Evolutionary conservation across 2,888 invertebrate genomes (phyloP).

Genomic region (Lordiphosa fenestrarum): DNA sequence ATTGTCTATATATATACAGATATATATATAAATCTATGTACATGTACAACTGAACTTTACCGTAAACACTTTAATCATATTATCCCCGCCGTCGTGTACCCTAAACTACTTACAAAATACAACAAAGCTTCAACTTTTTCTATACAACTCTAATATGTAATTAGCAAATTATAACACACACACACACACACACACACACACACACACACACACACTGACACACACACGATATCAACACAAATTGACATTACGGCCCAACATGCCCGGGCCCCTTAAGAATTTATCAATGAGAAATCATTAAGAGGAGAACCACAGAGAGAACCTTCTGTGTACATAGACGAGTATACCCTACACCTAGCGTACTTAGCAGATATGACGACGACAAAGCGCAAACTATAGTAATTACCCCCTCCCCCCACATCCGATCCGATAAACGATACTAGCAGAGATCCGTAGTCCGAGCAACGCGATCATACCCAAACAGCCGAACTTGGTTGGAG

Average conservation of each 20-base stretch:
- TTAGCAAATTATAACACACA: constrained; percentile 57
- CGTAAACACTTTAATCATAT: constrained; percentile 73
- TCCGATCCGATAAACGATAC: constrained; percentile 10
- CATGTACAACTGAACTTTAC: constrained; percentile 39
- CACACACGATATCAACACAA: constrained; percentile 3
- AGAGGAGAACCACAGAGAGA: constrained; percentile 17
- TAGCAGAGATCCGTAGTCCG: constrained; percentile 30
- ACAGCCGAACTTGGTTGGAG: constrained; percentile 30
- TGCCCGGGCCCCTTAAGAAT: constrained; percentile 46
- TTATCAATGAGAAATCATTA: constrained; percentile 24
- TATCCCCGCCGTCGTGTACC: constrained; percentile 78
- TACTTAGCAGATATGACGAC: constrained; percentile 23
- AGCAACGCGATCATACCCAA: constrained; percentile 9
- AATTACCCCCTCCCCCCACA: constrained; percentile 21
- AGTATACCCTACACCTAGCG: constrained; percentile 17
- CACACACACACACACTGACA: constrained; percentile 13
- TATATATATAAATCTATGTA: constrained; percentile 36
- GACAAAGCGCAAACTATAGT: constrained; percentile 52
- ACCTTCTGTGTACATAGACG: constrained; percentile 41
- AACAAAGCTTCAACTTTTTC: constrained; percentile 60
- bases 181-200: constrained; percentile 24
- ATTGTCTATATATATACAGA: constrained; percentile 54
- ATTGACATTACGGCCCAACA: not conserved
- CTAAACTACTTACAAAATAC: constrained; percentile 53
- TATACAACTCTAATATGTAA: constrained; percentile 56